phyloP scores from a whole-genome alignment of 2,113 vertebrate species.

The Leptocoma aspasia region DNA sequence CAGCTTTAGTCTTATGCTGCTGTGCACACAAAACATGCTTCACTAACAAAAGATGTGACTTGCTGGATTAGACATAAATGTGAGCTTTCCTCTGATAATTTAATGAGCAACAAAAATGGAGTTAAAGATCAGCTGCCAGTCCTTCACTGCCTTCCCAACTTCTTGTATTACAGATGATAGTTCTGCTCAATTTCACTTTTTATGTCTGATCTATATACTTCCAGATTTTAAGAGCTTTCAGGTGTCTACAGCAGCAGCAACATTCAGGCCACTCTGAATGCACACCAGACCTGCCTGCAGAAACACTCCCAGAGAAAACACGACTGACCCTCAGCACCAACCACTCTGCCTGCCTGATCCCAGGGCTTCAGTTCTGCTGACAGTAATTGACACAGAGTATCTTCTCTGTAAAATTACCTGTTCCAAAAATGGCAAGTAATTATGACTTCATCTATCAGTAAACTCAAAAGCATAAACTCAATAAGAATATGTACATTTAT shows the following conservation, averaged over 20 bases:
- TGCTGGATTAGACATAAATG: not conserved
- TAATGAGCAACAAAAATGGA: not conserved
- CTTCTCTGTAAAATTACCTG: not conserved
- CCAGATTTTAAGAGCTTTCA: not conserved
- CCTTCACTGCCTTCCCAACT: not conserved
- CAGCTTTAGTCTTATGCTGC: not conserved
- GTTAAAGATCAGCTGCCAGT: not conserved
- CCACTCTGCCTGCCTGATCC: not conserved
- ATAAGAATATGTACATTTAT: not conserved
- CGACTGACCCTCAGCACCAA: not conserved
- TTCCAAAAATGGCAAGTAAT: not conserved
- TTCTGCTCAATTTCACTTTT: not conserved
- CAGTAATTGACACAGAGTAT: not conserved
- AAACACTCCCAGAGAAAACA: not conserved
- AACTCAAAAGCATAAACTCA: not conserved
- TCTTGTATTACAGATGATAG: not conserved
- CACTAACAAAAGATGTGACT: not conserved
- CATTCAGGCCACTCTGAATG: not conserved
- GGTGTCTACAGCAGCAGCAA: not conserved
- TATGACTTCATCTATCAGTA: not conserved
- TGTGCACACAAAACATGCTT: not conserved
- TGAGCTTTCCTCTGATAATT: not conserved
- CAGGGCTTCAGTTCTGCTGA: not conserved
- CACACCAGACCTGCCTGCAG: not conserved
- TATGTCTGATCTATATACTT: not conserved